Conservation (phyloP, 2,888 invertebrate species). For the Anticlea derivata region DNA sequence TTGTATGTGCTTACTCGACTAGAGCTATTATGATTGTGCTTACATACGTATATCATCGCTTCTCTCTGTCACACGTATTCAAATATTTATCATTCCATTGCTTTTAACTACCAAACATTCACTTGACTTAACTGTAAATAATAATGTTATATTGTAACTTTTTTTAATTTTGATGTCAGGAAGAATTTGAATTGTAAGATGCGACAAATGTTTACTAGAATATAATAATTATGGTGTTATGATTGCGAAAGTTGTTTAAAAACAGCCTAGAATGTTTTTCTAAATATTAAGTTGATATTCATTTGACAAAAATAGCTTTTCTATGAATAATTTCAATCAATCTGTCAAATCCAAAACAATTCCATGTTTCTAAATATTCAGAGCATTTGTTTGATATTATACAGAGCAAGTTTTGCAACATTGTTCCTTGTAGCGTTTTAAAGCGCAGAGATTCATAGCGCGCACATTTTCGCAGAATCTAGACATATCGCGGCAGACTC, state of each 20-base stretch:
- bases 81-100: slow-evolving; percentile 5
- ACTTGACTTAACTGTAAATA: no score
- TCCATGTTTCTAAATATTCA: slow-evolving; percentile 14
- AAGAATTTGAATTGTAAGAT: no score
- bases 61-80: slow-evolving; percentile 38
- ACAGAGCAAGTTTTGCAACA: slow-evolving; percentile 92
- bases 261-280: no score
- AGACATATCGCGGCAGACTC: slow-evolving; percentile 91
- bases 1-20: slow-evolving; percentile 50
- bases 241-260: no score
- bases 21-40: slow-evolving; percentile 53
- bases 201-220: no score
- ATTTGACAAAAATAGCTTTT: neutral
- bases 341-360: slow-evolving; percentile 27
- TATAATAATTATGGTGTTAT: no score
- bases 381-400: slow-evolving; percentile 38
- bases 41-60: slow-evolving; percentile 37
- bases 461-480: slow-evolving; percentile 94
- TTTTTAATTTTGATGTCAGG: no score
- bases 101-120: neutral
- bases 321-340: slow-evolving; percentile 1
- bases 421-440: slow-evolving; percentile 91
- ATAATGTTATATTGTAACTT: no score
- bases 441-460: slow-evolving; percentile 93
- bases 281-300: neutral